phyloP scores from a whole-genome alignment of 2,797 vertebrate genomes.

The Atherinosoma microstoma region DNA sequence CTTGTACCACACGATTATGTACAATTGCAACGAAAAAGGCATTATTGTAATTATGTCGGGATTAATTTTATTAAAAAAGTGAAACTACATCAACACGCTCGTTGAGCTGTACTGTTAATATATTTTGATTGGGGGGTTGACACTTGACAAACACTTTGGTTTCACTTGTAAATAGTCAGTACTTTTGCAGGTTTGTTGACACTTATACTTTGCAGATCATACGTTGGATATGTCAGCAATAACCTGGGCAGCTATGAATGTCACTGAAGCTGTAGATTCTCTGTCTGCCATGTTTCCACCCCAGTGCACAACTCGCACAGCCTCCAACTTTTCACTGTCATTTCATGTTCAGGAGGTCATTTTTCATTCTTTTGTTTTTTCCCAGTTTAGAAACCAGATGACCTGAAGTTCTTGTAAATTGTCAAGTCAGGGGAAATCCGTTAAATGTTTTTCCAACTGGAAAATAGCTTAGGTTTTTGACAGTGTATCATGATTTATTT shows the following conservation, averaged over 20 bases:
- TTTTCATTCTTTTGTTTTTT: neutral
- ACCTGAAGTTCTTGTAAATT: slow-evolving; percentile 15
- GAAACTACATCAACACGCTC: slow-evolving; percentile 89
- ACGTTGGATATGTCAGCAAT: slow-evolving; percentile 95
- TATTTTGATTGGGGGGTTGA: slow-evolving; percentile 90
- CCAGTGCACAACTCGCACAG: slow-evolving; percentile 63
- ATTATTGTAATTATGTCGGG: slow-evolving; percentile 98
- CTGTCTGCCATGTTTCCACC: slow-evolving; percentile 72
- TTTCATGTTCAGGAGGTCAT: slow-evolving; percentile 22
- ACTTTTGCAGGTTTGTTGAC: slow-evolving; percentile 96
- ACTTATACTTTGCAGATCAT: slow-evolving; percentile 97
- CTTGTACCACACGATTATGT: slow-evolving; percentile 95
- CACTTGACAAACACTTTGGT: slow-evolving; percentile 94
- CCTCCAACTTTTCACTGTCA: slow-evolving; percentile 45
- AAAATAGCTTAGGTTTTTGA: slow-evolving; percentile 18
- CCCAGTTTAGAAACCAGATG: slow-evolving; percentile 7
- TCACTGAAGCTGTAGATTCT: slow-evolving; percentile 99
- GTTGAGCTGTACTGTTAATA: slow-evolving; percentile 99
- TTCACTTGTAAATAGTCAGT: slow-evolving; percentile 93
- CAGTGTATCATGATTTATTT: slow-evolving; percentile 14
- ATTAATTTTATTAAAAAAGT: slow-evolving; percentile 98
- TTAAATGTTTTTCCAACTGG: slow-evolving; percentile 5
- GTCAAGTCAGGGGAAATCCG: slow-evolving; percentile 4
- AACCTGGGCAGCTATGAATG: slow-evolving; percentile 99
- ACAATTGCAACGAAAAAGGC: slow-evolving; percentile 96